Base-by-base conservation (phyloP, 2,797 vertebrate species). In the Paedocypris micromegethes region DNA sequence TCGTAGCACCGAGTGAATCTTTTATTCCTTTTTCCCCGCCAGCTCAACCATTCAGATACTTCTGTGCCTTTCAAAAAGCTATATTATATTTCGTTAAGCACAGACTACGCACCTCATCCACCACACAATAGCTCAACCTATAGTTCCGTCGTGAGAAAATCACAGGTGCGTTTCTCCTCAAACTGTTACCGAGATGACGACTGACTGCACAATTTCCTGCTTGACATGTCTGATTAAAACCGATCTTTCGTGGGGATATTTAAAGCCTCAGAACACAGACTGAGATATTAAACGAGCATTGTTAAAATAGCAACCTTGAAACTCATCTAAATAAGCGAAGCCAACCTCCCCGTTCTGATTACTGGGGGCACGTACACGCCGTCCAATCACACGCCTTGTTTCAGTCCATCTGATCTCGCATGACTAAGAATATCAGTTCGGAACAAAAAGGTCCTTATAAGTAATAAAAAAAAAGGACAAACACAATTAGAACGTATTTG, bases 121-220 rank as follows among this genome's bases (percentile, higher is more conserved):
- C 23, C 23, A 23, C 23, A 23, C 23, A 23, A 23, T 23, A 23
- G 1, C 23, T 23, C 23, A 23, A 23, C 23, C 23, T 23, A 23
- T 23, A 23, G 23, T 4, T 45, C 55, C 53, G 39, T 60, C 37
- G 62, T 46, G 39, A 65, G 65, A 71, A 64, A 69, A 65, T 64
- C 54, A 70, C 69, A 75, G 45, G 61, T 50, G 64, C 53, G 66
- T 65, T 75, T 78, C 75, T 80, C 72, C 78, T 78, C 61, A 67
- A 78, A 51, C 39, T 63, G 75, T 71, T 73, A 49, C 55, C 56
- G 61, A 9, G 62, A 46, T 64, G 65, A 43, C 47, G 66, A 57
- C 55, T 78, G 78, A 81, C 74, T 71, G 64, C 51, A 77, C 74
- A 79, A 80, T 81, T 80, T 81, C 77, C 77, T 68, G 72, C 45